Base-by-base conservation (phyloP, 2,888 invertebrate genomes). In the Apodemia hepburni region DNA sequence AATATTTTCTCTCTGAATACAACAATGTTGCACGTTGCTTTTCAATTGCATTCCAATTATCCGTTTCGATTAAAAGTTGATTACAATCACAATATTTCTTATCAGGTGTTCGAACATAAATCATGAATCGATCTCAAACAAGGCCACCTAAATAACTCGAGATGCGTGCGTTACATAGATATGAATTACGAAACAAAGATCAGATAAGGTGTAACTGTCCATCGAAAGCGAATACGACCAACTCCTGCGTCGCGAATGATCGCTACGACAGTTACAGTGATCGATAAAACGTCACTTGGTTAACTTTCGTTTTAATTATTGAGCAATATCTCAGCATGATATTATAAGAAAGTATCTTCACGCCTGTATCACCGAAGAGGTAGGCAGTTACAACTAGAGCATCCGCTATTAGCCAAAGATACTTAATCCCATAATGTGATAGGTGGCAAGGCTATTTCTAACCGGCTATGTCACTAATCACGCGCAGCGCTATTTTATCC, bases 141-240 rank as follows among this genome's bases (percentile, higher is more conserved):
- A 85, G 85, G 87, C 76, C 81, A 79, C 71, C 74, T 68, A 72
- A 68, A 71, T 68, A 69, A 80, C 68, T 71, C 71, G 69, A 75
- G 78, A 83, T 81, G 79, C 81, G 79, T 82, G 81, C 78, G 75
- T 69, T 72, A 71, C 77, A 71, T 71, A 79, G 76, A 75, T 78
- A 76, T 71, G 69, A 75, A 75, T 88, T 87, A 82, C 82, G 82
- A 82, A 85, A 89, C 73, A 64, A 66, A 45, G 80, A 88, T 87
- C 87, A 83, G 87, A 90, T 88, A 88, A 81, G 76, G 73, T 69
- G 77, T 75, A 75, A 77, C 74, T 70, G 71, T 71, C 72, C 74
- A 73, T 76, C 76, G 82, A 83, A 81, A 81, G 80, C 75, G 78
- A 81, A 75, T 70, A 67, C 69, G 70, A 70, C 74, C 45, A 45